These are phyloP conservation scores for Achatina immaculata DNA, from an alignment of 1,140 invertebrate species.

Conservation along the genomic window DNA sequence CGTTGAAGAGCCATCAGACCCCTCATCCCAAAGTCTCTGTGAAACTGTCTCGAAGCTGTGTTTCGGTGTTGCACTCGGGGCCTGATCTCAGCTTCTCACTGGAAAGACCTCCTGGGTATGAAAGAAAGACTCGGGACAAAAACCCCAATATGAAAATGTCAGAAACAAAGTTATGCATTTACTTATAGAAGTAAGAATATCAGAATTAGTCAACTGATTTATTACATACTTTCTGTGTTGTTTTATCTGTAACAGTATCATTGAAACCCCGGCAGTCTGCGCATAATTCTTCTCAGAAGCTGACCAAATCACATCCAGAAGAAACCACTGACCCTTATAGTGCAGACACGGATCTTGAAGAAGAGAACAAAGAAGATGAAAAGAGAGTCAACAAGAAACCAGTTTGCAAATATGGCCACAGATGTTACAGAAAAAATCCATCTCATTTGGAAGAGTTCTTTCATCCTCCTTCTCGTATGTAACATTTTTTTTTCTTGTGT, in stretches of 20 bases:
- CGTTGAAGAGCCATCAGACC: too few species aligned
- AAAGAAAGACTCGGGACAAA: too few species aligned
- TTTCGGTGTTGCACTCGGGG: too few species aligned
- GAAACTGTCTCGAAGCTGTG: too few species aligned
- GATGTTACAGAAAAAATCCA: slow-evolving; percentile 63
- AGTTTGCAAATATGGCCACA: slow-evolving; percentile 55
- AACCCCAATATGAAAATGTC: too few species aligned
- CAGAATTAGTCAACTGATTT: too few species aligned
- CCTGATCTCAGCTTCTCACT: too few species aligned
- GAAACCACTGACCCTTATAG: neutral
- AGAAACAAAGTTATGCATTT: too few species aligned
- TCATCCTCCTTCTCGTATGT: slow-evolving; percentile 56
- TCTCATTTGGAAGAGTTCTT: slow-evolving; percentile 54
- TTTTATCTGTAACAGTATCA: neutral
- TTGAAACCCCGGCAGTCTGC: neutral
- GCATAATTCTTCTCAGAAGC: neutral
- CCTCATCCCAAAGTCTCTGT: too few species aligned
- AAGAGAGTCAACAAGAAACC: slow-evolving; percentile 35
- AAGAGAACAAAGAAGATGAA: neutral
- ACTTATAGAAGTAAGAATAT: too few species aligned
- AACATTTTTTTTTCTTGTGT: too few species aligned
- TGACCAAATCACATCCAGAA: neutral
- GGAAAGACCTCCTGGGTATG: too few species aligned
- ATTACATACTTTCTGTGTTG: neutral
- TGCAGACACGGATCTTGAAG: slow-evolving; percentile 35